Base-by-base conservation (phyloP, 2,888 invertebrate genomes). In the Boloria selene region DNA sequence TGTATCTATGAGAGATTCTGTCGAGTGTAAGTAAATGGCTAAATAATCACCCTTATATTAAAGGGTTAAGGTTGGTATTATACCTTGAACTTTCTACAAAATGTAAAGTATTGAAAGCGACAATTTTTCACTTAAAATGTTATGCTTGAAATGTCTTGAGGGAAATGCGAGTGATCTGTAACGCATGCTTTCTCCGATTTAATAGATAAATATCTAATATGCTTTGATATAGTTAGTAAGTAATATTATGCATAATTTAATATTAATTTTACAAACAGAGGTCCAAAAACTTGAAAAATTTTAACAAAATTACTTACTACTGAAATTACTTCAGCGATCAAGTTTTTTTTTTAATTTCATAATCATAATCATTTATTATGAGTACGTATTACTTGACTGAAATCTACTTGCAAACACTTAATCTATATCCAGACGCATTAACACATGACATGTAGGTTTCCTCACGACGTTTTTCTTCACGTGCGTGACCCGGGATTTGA, bases 51-150 rank as follows among this genome's bases (percentile, higher is more conserved):
- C 61, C 26, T 60, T 67, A 70, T 55, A 44, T 22, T 6, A 10
- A 7, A 18, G 4, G 0, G 7, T 18, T 68, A 67, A 60, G 66
- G 56, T 64, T 64, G 26, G 31, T 53, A 53, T 68, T 58, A 16
- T 47, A 0, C 14, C 42, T 26, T 26, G 13, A 77, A 85, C 86
- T 86, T 87, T 86, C 74, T 84, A 78, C 81, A 70, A 82, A 79
- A 83, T 81, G 86, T 85, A 80, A 84, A 85, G 84, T 80, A 86
- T 17, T 10, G 58, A 58, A 58, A 79, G 81, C 79, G 79, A 80
- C 77, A 83, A 82, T 88, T 88, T 88, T 88, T 89, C 87, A 82
- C 74, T 83, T 79, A 81, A 78, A 77, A 70, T 78, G 86, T 86
- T 84, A 84, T 81, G 86, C 87, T 86, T 85, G 77, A 81, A 80